These are phyloP conservation scores for Drepanosiphum platanoidis DNA, from an alignment of 2,888 invertebrate species.

Conservation along the genomic window DNA sequence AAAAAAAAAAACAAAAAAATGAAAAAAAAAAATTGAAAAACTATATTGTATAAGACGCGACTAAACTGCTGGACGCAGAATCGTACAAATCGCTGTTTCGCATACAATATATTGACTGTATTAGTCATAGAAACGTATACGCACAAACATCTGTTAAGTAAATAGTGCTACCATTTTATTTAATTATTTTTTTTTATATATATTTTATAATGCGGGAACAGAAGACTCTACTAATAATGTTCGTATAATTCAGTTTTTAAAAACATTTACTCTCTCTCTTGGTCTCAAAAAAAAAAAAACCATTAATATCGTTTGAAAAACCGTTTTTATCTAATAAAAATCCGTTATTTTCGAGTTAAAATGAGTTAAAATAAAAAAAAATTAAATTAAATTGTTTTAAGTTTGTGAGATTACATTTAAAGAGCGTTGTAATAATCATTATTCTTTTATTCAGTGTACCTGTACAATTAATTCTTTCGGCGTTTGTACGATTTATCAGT, in stretches of 20 bases:
- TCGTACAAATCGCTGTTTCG: constrained; percentile 43
- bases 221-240: constrained; percentile 24
- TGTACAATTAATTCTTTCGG: background rate
- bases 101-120: background rate
- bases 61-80: background rate
- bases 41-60: background rate
- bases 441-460: background rate
- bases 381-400: background rate
- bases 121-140: constrained; percentile 28
- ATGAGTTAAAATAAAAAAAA: background rate
- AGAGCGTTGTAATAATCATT: background rate
- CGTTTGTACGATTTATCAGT: background rate
- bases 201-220: background rate
- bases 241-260: background rate
- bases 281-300: background rate
- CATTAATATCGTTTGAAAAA: too few species aligned
- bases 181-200: background rate
- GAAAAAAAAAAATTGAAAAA: too few species aligned
- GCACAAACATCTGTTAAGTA: constrained; percentile 13
- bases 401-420: too few species aligned
- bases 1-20: too few species aligned
- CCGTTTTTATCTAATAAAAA: too few species aligned
- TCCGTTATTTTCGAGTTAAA: background rate
- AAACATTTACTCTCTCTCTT: background rate
- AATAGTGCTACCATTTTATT: constrained; percentile 7